Evolutionary conservation across 2,888 invertebrate species (phyloP).

Genomic region (Liodrosophila aerea): DNA sequence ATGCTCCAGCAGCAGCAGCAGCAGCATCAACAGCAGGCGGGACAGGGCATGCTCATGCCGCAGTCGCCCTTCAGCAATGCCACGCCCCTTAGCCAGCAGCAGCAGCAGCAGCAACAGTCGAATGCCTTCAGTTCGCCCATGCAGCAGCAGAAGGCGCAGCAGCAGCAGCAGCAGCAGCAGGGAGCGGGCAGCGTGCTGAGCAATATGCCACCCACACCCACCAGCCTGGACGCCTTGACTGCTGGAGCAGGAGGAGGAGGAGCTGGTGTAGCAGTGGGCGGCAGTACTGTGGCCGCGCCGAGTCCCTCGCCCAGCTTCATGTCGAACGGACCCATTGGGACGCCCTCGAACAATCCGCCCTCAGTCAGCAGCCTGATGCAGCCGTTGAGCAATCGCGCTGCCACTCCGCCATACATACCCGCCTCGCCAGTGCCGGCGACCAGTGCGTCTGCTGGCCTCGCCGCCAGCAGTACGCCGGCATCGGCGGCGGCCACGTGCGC

Average conservation of each 20-base stretch:
- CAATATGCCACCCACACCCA: constrained; percentile 84
- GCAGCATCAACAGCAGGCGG: constrained; percentile 83
- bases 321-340: constrained; percentile 83
- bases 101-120: constrained; percentile 78
- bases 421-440: constrained; percentile 75
- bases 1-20: constrained; percentile 82
- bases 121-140: constrained; percentile 47
- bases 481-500: constrained; percentile 60
- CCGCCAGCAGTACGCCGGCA: constrained; percentile 72
- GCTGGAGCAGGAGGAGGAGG: constrained; percentile 38
- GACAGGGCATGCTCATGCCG: constrained; percentile 79
- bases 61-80: constrained; percentile 76
- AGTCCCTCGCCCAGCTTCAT: constrained; percentile 83
- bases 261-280: constrained; percentile 18
- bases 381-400: constrained; percentile 84
- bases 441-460: constrained; percentile 72
- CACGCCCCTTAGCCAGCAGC: constrained; percentile 66
- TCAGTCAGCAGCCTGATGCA: constrained; percentile 84
- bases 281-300: constrained; percentile 80
- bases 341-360: constrained; percentile 85
- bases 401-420: constrained; percentile 83
- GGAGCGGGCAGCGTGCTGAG: constrained; percentile 51
- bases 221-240: constrained; percentile 82
- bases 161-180: constrained; percentile 78
- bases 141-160: constrained; percentile 60